A percentile compares a stretch with the other conserved stretches of the same genome.
Evolutionary conservation across 2,888 invertebrate species (phyloP).

Genomic region (Aplocera efformata): DNA sequence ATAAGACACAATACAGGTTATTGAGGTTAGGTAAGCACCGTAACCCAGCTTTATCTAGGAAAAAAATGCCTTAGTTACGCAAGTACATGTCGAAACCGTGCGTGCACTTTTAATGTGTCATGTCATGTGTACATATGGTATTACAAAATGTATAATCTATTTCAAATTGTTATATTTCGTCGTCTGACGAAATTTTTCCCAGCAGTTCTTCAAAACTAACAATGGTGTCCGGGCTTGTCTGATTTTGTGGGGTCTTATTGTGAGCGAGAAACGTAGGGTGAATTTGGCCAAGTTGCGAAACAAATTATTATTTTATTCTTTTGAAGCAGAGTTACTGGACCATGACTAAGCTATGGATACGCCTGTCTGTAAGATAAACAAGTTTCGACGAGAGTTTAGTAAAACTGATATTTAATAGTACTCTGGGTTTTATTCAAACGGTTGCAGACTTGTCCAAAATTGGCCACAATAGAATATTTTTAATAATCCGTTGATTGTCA

Average conservation of each 20-base stretch:
- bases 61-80: slow-evolving; percentile 18
- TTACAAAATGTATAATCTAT: slow-evolving; percentile 21
- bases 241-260: slow-evolving; percentile 17
- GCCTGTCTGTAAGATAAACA: no score
- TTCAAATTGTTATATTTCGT: slow-evolving; percentile 14
- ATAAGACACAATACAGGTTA: neutral
- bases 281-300: slow-evolving; percentile 2
- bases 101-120: slow-evolving; percentile 20
- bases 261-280: slow-evolving; percentile 7
- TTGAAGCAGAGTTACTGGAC: slow-evolving; percentile 2
- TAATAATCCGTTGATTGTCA: no score
- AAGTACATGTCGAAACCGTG: slow-evolving; percentile 13
- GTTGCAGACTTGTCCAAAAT: no score
- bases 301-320: neutral
- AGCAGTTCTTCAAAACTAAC: slow-evolving; percentile 15
- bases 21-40: neutral
- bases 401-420: no score
- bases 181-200: slow-evolving; percentile 16
- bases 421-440: no score
- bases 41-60: slow-evolving; percentile 14
- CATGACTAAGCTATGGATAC: neutral
- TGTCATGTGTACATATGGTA: slow-evolving; percentile 12
- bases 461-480: no score
- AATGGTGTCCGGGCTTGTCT: slow-evolving; percentile 16
- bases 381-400: no score